phyloP scores from a whole-genome alignment of 2,797 vertebrate species.

The Alectoris magna region DNA sequence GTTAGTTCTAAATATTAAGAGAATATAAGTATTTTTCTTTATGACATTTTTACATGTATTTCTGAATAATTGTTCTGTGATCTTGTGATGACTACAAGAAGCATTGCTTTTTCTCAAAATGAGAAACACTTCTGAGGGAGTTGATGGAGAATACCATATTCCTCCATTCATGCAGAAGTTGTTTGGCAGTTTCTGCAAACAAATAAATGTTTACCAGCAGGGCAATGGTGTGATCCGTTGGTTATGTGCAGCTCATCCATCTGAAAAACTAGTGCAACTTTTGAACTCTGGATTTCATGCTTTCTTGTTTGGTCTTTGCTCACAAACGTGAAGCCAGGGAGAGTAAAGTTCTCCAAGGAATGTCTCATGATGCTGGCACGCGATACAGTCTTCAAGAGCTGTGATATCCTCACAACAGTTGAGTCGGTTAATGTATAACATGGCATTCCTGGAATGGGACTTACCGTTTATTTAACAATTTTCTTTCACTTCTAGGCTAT shows the following conservation, averaged over 20 bases:
- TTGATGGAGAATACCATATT: background rate
- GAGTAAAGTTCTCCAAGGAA: background rate
- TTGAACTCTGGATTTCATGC: background rate
- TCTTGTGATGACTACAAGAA: background rate
- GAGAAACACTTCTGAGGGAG: accelerated
- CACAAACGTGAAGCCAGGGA: background rate
- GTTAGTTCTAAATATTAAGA: background rate
- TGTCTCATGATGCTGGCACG: background rate
- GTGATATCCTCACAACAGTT: background rate
- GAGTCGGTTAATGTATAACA: background rate
- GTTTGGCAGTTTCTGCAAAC: background rate
- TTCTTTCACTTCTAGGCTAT: background rate
- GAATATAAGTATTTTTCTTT: background rate
- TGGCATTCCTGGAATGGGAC: background rate
- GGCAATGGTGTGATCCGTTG: background rate
- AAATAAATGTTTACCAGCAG: background rate
- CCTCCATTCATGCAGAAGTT: background rate
- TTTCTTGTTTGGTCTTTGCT: slow-evolving; percentile 26
- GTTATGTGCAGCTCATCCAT: background rate
- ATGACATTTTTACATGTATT: background rate
- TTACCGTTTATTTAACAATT: background rate
- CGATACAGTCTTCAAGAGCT: background rate
- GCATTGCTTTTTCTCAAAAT: background rate
- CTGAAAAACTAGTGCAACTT: slow-evolving; percentile 37
- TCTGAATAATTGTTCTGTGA: background rate